Conservation (phyloP, 2,888 invertebrate species). For the Tenthredo distinguenda region DNA sequence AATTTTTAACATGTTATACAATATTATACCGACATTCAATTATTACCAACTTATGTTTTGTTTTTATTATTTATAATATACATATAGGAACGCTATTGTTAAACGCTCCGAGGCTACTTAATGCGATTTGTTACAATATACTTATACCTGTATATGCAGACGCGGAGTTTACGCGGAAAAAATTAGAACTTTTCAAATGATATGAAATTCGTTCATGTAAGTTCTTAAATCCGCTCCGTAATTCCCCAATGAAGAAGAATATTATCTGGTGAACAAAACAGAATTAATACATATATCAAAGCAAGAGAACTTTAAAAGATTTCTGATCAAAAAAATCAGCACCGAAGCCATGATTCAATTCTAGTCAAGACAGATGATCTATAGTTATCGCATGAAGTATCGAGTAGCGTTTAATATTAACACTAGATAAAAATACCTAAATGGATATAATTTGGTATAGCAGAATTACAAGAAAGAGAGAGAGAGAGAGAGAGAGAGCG, state of each 20-base stretch:
- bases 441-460: not conserved
- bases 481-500: not conserved
- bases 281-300: not conserved
- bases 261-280: no score
- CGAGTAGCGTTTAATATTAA: slow-evolving; percentile 18
- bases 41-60: not conserved
- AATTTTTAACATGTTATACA: not conserved
- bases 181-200: no score
- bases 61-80: slow-evolving; percentile 3
- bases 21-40: slow-evolving; percentile 7
- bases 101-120: slow-evolving; percentile 27
- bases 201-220: no score
- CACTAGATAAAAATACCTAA: not conserved
- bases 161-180: not conserved
- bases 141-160: not conserved
- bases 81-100: not conserved
- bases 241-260: no score
- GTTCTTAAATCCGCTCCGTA: no score
- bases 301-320: not conserved
- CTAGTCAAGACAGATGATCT: slow-evolving; percentile 29
- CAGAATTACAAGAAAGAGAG: not conserved
- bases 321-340: not conserved
- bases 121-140: not conserved
- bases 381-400: slow-evolving; percentile 10
- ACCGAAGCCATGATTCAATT: not conserved